Percentiles rank a stretch among this genome's conserved stretches.
These are phyloP conservation scores for Orgyia antiqua DNA, from an alignment of 2,888 invertebrate genomes.

Conservation along the genomic window DNA sequence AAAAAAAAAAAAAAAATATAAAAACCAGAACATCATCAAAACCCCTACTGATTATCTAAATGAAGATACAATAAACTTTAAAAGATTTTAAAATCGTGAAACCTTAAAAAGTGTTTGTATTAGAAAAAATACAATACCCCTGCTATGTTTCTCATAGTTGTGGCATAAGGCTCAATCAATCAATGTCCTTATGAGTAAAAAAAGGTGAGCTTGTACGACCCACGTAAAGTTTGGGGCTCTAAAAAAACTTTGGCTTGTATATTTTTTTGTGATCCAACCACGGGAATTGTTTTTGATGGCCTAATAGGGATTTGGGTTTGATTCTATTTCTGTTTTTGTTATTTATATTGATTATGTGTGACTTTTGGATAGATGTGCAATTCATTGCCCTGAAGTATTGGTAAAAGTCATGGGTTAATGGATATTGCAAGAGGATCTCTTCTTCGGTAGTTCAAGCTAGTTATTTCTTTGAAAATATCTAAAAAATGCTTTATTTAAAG, in stretches of 20 bases:
- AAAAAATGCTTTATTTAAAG: too few species aligned
- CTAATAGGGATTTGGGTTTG: constrained; percentile 46
- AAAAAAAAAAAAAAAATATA: too few species aligned
- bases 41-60: constrained; percentile 48
- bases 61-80: constrained; percentile 68
- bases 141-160: constrained; percentile 65
- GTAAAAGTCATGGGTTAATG: too few species aligned
- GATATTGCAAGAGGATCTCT: too few species aligned
- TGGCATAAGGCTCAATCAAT: constrained; percentile 73
- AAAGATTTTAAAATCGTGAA: constrained; percentile 38
- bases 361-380: constrained; percentile 8
- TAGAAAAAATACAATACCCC: constrained; percentile 61
- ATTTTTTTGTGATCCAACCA: constrained; percentile 53
- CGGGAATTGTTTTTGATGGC: constrained; percentile 54
- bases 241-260: constrained; percentile 59
- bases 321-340: constrained; percentile 41
- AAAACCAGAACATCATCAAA: constrained; percentile 23
- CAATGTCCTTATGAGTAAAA: constrained; percentile 74
- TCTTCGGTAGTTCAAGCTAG: too few species aligned
- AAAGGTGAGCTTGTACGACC: constrained; percentile 61
- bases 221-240: constrained; percentile 64
- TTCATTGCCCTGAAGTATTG: background rate
- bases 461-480: too few species aligned
- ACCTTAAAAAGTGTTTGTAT: constrained; percentile 35
- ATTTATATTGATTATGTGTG: constrained; percentile 15